A percentile compares a stretch with the other conserved stretches of the same genome.
Evolutionary conservation across 1,140 invertebrate species (phyloP).

Genomic region (Zaprionus davidi): DNA sequence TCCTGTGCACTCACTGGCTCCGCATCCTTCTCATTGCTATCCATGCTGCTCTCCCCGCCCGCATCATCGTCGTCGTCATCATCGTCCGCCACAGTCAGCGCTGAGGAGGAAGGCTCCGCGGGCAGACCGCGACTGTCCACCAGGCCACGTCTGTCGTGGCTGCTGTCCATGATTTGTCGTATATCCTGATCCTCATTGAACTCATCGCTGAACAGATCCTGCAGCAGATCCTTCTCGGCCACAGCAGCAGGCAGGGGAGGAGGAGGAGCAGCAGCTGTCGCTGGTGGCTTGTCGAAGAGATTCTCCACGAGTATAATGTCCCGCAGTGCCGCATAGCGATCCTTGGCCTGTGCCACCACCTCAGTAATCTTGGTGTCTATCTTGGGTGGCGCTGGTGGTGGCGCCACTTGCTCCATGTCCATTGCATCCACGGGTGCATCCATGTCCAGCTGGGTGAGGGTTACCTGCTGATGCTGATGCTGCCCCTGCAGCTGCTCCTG

Average conservation of each 20-base stretch:
- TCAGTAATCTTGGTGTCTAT: constrained; percentile 84
- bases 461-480: constrained; percentile 20
- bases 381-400: constrained; percentile 56
- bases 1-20: constrained; percentile 66
- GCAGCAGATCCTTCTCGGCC: constrained; percentile 65
- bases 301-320: constrained; percentile 88
- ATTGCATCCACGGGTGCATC: constrained; percentile 43
- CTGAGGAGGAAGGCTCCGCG: constrained; percentile 75
- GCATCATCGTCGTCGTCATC: constrained; percentile 76
- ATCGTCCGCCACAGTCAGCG: constrained; percentile 75
- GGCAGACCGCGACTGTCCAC: constrained; percentile 75
- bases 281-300: constrained; percentile 85
- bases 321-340: constrained; percentile 89
- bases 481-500: constrained; percentile 26
- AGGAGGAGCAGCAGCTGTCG: neutral
- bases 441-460: constrained; percentile 11
- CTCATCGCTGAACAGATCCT: constrained; percentile 80
- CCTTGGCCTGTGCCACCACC: constrained; percentile 85
- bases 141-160: constrained; percentile 56
- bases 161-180: constrained; percentile 72
- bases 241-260: neutral
- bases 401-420: constrained; percentile 37
- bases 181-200: constrained; percentile 80
- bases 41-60: constrained; percentile 69
- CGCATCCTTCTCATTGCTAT: constrained; percentile 74